Evolutionary conservation across 92 coral and sea anemone species (phyloP), one percentile per base, ranked within the genome.

Genomic region (Paragorgia papillata): DNA sequence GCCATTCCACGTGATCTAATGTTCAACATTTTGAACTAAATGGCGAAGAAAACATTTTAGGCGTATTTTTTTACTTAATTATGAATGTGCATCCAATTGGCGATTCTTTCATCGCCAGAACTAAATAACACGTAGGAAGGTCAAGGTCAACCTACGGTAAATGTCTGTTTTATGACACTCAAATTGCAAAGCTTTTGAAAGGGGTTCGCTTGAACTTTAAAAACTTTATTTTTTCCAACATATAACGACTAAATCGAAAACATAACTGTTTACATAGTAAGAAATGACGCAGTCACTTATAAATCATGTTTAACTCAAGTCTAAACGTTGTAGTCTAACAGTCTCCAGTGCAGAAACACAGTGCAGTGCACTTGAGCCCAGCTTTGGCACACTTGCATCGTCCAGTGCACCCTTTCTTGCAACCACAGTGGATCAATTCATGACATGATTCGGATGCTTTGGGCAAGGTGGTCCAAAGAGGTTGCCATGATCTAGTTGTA

Each of bases 361-460:
- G 71, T 20, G 82, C 82, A 7, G 77, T 63, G 51, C 78, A 83
- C 44, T 75, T 69, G 13, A 75, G 86, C 27, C 29, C 77, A 41
- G 59, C 69, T 14, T 69, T 48, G 46, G 67, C 39, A 49, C 87
- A 83, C 75, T 76, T 83, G 79, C 83, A 83, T 62, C 75, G 66
- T 27, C 83, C 83, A 26, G 50, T 77, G 68, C 83, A n/a, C n/a
- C n/a, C n/a, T n/a, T n/a, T n/a, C n/a, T n/a, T n/a, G n/a, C n/a
- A n/a, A n/a, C n/a, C n/a, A 83, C 81, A 82, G 44, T 74, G 85
- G 48, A 82, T 73, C 6, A 73, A 71, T 34, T 82, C 85, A 32
- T 74, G 55, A 49, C 75, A 64, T 0, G 75, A 50, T 20, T 82
- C 73, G 43, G 76, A 63, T 0, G 82, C 76, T 68, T 82, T 75